phyloP scores from a whole-genome alignment of 2,113 vertebrate species.

The Gnathonemus echidnorhynchus region DNA sequence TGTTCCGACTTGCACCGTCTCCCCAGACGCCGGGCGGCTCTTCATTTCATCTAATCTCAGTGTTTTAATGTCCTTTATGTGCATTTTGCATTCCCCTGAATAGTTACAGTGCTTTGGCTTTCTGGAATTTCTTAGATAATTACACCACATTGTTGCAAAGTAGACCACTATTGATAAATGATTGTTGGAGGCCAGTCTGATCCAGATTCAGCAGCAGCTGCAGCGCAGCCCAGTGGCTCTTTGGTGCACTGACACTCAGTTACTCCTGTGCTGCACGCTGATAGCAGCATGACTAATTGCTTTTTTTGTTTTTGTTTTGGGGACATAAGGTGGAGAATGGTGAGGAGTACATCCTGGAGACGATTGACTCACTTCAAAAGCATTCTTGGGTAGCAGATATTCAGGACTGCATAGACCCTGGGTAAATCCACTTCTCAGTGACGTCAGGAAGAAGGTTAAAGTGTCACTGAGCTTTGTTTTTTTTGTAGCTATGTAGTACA shows the following conservation, averaged over 20 bases:
- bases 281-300: slow-evolving; percentile 24
- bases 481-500: neutral
- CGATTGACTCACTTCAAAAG: slow-evolving; percentile 95
- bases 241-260: neutral
- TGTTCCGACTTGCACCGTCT: neutral
- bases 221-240: neutral
- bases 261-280: slow-evolving; percentile 11
- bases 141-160: neutral
- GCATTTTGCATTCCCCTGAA: neutral
- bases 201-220: neutral
- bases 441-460: neutral
- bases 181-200: neutral
- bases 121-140: neutral
- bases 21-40: neutral
- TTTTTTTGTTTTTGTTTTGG: neutral
- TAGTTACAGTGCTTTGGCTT: neutral
- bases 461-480: neutral
- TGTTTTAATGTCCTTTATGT: neutral
- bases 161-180: neutral
- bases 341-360: slow-evolving; percentile 94
- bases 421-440: slow-evolving; percentile 66
- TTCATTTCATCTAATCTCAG: neutral
- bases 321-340: slow-evolving; percentile 77
- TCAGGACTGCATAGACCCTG: slow-evolving; percentile 92
- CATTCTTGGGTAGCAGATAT: slow-evolving; percentile 98